These are phyloP conservation scores for Astropecten irregularis DNA, from an alignment of 53 echinoderm and acorn worm species.

Conservation along the genomic window DNA sequence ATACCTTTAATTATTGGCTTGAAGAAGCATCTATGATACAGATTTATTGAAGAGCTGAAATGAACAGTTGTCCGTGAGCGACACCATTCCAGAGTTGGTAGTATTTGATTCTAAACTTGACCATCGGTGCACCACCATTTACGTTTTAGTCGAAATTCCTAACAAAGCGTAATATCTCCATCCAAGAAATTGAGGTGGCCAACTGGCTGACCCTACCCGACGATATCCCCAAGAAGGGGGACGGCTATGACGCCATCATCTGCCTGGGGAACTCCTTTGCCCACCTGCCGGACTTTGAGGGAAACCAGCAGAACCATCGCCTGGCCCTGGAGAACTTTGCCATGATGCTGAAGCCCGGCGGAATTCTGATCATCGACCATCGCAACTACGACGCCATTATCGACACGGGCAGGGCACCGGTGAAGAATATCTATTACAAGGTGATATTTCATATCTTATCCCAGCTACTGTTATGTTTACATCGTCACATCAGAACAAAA, in stretches of 20 bases:
- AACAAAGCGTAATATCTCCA: too few relatives aligned
- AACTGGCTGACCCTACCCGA: conserved; percentile 96
- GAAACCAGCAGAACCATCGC: conserved; percentile 78
- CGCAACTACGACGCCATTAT: conserved; percentile 95
- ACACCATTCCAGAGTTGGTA: too few relatives aligned
- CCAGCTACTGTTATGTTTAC: too few relatives aligned
- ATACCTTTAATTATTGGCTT: too few relatives aligned
- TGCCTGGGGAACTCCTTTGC: conserved; percentile 98
- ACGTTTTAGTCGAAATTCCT: too few relatives aligned
- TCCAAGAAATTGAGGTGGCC: conserved; percentile 93
- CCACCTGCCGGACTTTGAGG: conserved; percentile 97
- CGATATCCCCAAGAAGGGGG: conserved; percentile 73
- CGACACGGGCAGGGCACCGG: conserved; percentile 91
- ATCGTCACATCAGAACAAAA: too few relatives aligned
- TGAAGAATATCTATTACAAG: conserved; percentile 95
- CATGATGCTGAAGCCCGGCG: conserved; percentile 86
- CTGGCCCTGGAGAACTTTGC: conserved; percentile 85
- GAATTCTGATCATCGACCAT: conserved; percentile 91
- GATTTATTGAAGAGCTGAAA: too few relatives aligned
- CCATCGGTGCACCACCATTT: too few relatives aligned
- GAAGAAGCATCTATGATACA: too few relatives aligned
- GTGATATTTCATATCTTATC: too few relatives aligned
- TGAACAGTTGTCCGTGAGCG: too few relatives aligned
- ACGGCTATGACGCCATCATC: conserved; percentile 80
- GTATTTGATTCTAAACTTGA: too few relatives aligned